Percentiles rank a stretch among this genome's conserved stretches.
Conservation (phyloP, 2,113 vertebrate genomes). For the Arvicanthis niloticus region DNA sequence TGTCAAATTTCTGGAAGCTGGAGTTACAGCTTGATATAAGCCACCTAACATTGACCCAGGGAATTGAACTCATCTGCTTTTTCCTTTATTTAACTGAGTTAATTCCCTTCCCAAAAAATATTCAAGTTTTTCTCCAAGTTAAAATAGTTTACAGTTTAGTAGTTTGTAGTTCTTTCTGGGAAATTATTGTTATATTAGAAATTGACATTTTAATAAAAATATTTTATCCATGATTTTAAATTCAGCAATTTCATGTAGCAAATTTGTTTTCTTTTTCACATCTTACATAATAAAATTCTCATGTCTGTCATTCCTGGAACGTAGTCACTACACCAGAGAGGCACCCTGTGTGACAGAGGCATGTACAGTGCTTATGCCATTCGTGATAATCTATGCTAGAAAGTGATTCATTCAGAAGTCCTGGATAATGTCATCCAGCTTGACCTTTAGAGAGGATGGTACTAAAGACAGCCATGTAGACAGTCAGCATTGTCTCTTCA, state of each 20-base stretch:
- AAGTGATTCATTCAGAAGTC: not conserved
- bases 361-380: too few relatives aligned
- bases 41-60: not conserved
- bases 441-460: not conserved
- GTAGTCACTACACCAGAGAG: not conserved
- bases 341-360: not conserved
- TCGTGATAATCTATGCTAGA: not conserved
- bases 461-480: not conserved
- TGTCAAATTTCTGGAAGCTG: not conserved
- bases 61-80: not conserved
- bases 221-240: not conserved
- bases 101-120: not conserved
- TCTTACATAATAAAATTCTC: not conserved
- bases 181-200: not conserved
- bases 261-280: not conserved
- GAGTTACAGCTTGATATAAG: not conserved
- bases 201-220: not conserved
- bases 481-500: not conserved
- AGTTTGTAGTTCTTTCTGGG: not conserved
- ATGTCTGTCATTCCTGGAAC: not conserved
- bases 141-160: not conserved
- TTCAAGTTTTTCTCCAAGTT: not conserved
- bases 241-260: not conserved
- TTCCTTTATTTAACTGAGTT: not conserved
- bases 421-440: not conserved